phyloP scores from a whole-genome alignment of 2,113 vertebrate species.

The Etheostoma cragini region DNA sequence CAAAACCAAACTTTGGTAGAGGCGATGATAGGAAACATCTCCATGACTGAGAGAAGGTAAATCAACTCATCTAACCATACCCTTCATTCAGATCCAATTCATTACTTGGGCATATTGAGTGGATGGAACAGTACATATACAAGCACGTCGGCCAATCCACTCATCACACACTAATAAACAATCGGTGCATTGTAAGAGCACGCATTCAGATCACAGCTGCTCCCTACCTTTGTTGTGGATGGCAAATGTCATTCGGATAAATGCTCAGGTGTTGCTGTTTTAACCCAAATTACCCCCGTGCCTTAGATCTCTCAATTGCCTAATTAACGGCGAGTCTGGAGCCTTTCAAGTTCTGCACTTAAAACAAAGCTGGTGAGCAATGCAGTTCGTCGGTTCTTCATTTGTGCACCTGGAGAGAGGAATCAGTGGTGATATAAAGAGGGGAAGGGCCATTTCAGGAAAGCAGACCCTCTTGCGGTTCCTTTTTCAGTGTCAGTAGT shows the following conservation, averaged over 20 bases:
- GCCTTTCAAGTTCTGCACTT: conserved; percentile 78
- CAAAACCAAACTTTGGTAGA: conserved; percentile 31
- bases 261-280: conserved; percentile 77
- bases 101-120: conserved; percentile 44
- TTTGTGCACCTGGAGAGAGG: conserved; percentile 66
- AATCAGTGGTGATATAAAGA: conserved; percentile 22
- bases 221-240: conserved; percentile 73
- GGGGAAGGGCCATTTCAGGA: neutral
- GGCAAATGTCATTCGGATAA: conserved; percentile 73
- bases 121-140: conserved; percentile 13
- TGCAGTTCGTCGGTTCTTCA: conserved; percentile 36
- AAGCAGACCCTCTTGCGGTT: conserved; percentile 8
- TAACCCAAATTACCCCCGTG: conserved; percentile 76
- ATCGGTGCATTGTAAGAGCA: conserved; percentile 30
- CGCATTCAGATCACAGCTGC: conserved; percentile 72
- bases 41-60: conserved; percentile 36
- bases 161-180: conserved; percentile 52
- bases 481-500: conserved; percentile 1
- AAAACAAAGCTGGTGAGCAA: conserved; percentile 58
- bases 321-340: conserved; percentile 72
- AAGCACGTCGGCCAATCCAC: conserved; percentile 21
- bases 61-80: conserved; percentile 52
- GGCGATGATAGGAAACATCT: conserved; percentile 61
- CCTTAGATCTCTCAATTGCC: conserved; percentile 80
- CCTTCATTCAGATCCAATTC: conserved; percentile 53